A percentile compares a stretch with the other conserved stretches of the same genome.
phyloP scores from a whole-genome alignment of 2,888 invertebrate species.

The Tachina fera region DNA sequence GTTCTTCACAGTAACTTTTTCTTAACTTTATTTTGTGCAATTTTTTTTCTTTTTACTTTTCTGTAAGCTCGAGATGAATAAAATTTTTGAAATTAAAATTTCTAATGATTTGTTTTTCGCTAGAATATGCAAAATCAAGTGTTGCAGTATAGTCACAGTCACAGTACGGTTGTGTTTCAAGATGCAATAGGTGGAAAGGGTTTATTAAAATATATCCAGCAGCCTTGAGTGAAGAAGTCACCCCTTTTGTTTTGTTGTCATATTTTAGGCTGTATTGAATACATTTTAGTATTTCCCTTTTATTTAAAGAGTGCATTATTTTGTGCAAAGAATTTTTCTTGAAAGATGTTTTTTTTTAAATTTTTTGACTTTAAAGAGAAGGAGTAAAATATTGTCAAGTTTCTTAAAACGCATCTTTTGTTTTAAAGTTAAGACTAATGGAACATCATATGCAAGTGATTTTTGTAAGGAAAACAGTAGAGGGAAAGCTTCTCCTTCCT shows the following conservation, averaged over 20 bases:
- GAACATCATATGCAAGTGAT: not conserved
- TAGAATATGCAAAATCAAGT: constrained; percentile 75
- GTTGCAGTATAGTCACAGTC: constrained; percentile 68
- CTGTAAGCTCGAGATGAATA: constrained; percentile 64
- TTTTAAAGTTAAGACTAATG: not conserved
- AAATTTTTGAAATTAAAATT: constrained; percentile 73
- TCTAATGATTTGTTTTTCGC: constrained; percentile 13
- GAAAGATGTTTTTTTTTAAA: constrained; percentile 12
- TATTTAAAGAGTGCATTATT: constrained; percentile 33
- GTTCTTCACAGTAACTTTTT: constrained; percentile 38
- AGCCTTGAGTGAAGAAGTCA: constrained; percentile 40
- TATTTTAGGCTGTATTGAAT: constrained; percentile 40
- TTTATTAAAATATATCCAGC: constrained; percentile 17
- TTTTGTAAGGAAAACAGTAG: not conserved
- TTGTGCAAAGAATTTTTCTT: constrained; percentile 29
- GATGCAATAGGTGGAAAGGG: constrained; percentile 14
- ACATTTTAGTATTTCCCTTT: constrained; percentile 19
- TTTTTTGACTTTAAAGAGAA: not conserved
- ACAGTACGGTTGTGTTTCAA: constrained; percentile 35
- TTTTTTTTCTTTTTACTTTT: constrained; percentile 1
- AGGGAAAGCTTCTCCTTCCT: too few species aligned
- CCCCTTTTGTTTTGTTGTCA: constrained; percentile 22
- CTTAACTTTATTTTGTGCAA: constrained; percentile 48
- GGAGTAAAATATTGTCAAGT: constrained; percentile 32
- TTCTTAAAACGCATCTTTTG: constrained; percentile 45